Evolutionary conservation across 2,113 vertebrate species (phyloP).

Genomic region (Peromyscus californicus): DNA sequence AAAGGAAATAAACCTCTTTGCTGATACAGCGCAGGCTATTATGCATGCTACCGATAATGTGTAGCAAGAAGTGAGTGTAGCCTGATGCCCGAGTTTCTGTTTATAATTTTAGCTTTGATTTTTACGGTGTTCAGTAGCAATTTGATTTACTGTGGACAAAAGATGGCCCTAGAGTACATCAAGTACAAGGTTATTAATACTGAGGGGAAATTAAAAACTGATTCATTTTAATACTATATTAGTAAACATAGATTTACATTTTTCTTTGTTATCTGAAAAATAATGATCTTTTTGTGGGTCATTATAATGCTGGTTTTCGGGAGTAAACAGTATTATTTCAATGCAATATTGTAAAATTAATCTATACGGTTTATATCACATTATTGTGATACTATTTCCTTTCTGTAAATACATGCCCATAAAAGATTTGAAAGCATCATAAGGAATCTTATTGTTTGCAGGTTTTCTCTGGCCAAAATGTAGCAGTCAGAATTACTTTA

Average conservation of each 20-base stretch:
- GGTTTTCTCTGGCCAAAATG: constrained; percentile 70
- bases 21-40: constrained; percentile 47
- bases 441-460: constrained; percentile 73
- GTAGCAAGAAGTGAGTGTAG: neutral
- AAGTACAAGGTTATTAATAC: neutral
- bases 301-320: neutral
- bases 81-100: constrained; percentile 12
- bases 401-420: neutral
- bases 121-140: constrained; percentile 35
- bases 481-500: constrained; percentile 71
- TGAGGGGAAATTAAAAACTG: neutral
- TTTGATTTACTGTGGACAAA: constrained; percentile 43
- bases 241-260: neutral
- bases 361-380: neutral
- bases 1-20: constrained; percentile 77
- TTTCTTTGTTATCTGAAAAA: constrained; percentile 38
- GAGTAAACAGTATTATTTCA: constrained; percentile 34
- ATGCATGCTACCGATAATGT: constrained; percentile 10
- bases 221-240: neutral
- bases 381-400: neutral
- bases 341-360: neutral
- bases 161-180: neutral
- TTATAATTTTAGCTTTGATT: constrained; percentile 44
- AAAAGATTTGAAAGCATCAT: constrained; percentile 73
- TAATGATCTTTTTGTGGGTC: neutral